Conservation (phyloP, 2,888 invertebrate genomes). For the Cephalotes varians region DNA sequence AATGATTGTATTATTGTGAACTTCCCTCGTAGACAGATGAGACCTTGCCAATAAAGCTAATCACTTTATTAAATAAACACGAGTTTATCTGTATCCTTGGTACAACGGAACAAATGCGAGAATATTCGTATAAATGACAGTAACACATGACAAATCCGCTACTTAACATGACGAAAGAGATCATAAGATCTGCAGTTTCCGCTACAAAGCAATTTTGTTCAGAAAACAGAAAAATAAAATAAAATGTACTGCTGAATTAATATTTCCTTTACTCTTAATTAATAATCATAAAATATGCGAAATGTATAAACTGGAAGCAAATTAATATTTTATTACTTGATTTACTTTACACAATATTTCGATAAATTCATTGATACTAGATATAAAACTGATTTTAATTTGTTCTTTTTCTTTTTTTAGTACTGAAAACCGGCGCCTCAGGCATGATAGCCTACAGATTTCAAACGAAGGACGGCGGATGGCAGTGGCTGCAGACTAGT, state of each 20-base stretch:
- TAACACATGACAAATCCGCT: too few species aligned
- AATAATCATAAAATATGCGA: neutral
- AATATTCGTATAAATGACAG: too few species aligned
- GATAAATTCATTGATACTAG: neutral
- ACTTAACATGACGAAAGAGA: too few species aligned
- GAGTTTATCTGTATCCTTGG: too few species aligned
- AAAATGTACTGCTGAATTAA: neutral
- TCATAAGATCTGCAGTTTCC: too few species aligned
- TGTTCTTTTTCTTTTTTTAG: slow-evolving; percentile 86
- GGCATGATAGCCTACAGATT: slow-evolving; percentile 99
- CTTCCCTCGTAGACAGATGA: too few species aligned
- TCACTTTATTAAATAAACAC: too few species aligned
- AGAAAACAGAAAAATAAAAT: neutral
- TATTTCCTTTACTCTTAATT: neutral
- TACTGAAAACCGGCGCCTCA: slow-evolving; percentile 99
- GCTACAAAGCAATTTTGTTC: neutral
- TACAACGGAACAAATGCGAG: too few species aligned
- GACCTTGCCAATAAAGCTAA: too few species aligned
- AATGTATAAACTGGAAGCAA: neutral
- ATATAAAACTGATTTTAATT: neutral
- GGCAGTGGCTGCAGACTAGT: slow-evolving; percentile 99
- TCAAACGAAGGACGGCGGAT: slow-evolving; percentile 96
- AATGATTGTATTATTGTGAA: too few species aligned
- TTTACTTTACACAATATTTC: neutral
- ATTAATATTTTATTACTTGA: neutral